Base-by-base conservation (phyloP, 1,140 invertebrate genomes). In the Linepithema humile region DNA sequence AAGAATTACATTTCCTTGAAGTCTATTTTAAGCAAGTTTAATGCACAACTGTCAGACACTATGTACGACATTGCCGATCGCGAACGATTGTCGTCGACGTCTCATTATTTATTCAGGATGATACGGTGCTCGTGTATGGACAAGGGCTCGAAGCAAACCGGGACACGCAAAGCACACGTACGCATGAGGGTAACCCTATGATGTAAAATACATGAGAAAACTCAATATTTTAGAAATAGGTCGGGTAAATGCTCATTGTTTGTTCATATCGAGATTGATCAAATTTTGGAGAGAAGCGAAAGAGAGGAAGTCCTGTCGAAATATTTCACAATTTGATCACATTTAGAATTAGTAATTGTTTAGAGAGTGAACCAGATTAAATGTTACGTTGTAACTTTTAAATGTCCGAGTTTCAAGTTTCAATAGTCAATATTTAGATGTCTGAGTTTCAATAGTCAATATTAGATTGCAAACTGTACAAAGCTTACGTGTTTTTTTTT, bases 191-290 rank as follows among this genome's bases (percentile, higher is more conserved):
- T 29, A 40, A 50, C 43, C 20, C 32, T 50, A 12, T 12, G 2
- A 35, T 69, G 43, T 15, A 80, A 69, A 35, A 43, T 55, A 78
- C 32, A 40, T 2, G 43, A 70, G 60, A n/a, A 80, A 80, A 48
- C 64, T 80, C 35, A 77, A 77, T 55, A 80, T 57, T 80, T 80
- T 70, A 80, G 48, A 80, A 55, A 57, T 70, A 80, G 35, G n/a
- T 80, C 64, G 23, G 50, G 23, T 17, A 26, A 80, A 80, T 69
- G 62, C 64, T 80, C 64, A 69, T 80, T 40, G 69, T 29, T 43
- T 32, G 48, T 29, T 78, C 23, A 55, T 10, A 40, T 17, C 29
- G 67, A 50, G 20, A 29, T 10, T 20, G 26, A 38, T 29, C 15
- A 26, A 29, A 9, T 23, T 23, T 53, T 29, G 20, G 23, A 26